A percentile compares a stretch with the other conserved stretches of the same genome.
phyloP scores from a whole-genome alignment of 2,797 vertebrate species.

The Sebastes elongatus region DNA sequence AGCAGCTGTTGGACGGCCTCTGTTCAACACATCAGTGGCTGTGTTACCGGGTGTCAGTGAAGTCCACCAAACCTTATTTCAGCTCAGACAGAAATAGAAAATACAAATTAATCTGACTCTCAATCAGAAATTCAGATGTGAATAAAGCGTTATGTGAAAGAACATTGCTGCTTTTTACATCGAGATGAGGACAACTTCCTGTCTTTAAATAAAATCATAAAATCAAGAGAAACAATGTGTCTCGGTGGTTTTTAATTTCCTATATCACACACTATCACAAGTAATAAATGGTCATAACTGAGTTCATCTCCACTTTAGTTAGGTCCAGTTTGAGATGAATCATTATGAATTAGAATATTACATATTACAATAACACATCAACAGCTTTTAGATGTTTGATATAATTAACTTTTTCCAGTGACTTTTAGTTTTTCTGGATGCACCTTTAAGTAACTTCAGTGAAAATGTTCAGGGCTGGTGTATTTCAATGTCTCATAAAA shows the following conservation, averaged over 20 bases:
- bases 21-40: slow-evolving; percentile 23
- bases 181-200: slow-evolving; percentile 41
- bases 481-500: not conserved
- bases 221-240: slow-evolving; percentile 57
- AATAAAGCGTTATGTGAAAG: slow-evolving; percentile 51
- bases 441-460: not conserved
- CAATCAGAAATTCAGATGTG: slow-evolving; percentile 53
- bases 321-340: not conserved
- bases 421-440: not conserved
- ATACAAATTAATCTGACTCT: slow-evolving; percentile 24
- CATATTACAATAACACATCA: not conserved
- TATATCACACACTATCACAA: not conserved
- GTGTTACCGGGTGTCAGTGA: slow-evolving; percentile 15
- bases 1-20: slow-evolving; percentile 19
- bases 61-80: slow-evolving; percentile 30
- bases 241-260: not conserved
- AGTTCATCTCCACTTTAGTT: not conserved
- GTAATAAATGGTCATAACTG: not conserved
- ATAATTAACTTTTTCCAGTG: not conserved
- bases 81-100: slow-evolving; percentile 19
- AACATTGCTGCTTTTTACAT: slow-evolving; percentile 67
- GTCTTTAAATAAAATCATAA: slow-evolving; percentile 77
- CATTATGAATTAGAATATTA: not conserved
- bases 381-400: not conserved
- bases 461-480: not conserved